Percentiles rank a stretch among this genome's conserved stretches.
Evolutionary conservation across 1,140 invertebrate genomes (phyloP).

Genomic region (Eubasilissa regina): DNA sequence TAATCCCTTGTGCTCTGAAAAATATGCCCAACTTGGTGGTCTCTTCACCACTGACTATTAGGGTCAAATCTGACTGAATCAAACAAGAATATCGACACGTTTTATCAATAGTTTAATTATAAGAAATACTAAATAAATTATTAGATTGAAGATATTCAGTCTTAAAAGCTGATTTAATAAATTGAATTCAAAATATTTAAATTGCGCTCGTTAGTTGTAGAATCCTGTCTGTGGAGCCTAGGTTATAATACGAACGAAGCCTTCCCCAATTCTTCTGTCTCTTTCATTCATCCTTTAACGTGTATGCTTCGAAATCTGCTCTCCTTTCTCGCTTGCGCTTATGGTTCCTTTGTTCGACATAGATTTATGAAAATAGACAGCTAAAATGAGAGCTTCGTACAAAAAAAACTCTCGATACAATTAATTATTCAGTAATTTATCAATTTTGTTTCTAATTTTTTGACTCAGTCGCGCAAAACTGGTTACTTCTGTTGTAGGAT

Average conservation of each 20-base stretch:
- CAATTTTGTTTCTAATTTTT: neutral
- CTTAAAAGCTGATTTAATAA: too few relatives aligned
- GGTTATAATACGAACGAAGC: conserved; percentile 11
- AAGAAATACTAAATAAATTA: too few relatives aligned
- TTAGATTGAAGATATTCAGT: too few relatives aligned
- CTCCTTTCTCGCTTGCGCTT: neutral
- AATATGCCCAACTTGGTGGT: too few relatives aligned
- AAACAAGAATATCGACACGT: too few relatives aligned
- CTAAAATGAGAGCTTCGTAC: neutral
- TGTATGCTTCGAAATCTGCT: neutral
- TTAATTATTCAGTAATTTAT: neutral
- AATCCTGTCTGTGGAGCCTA: neutral
- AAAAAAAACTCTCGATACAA: neutral
- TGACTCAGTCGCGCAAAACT: neutral
- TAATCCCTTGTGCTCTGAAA: too few relatives aligned
- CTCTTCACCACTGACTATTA: too few relatives aligned
- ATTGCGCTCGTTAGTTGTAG: neutral
- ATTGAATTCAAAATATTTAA: too few relatives aligned
- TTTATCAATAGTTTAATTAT: too few relatives aligned
- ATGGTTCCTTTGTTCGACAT: neutral
- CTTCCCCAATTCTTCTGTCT: neutral
- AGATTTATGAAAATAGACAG: neutral
- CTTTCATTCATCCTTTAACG: conserved; percentile 11
- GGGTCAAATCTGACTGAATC: too few relatives aligned
- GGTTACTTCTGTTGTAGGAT: neutral